Evolutionary conservation across 1,140 invertebrate genomes (phyloP).

Genomic region (Caenorhabditis brenneri): DNA sequence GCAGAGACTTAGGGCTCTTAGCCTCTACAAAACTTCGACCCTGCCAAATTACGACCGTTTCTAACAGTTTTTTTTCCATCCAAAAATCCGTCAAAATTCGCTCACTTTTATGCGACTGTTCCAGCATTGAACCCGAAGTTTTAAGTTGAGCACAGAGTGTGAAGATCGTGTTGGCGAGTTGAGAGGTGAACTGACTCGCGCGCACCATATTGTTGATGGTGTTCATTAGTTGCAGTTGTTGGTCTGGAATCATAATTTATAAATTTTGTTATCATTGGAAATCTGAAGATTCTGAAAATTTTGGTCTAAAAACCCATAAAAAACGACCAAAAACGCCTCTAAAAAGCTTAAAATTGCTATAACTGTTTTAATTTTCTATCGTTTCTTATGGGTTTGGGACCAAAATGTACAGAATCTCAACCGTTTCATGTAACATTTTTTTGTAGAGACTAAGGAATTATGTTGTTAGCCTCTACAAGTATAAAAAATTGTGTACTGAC

Average conservation of each 20-base stretch:
- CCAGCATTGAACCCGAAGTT: slow-evolving; percentile 58
- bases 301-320: not conserved
- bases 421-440: no score
- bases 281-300: not conserved
- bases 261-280: not conserved
- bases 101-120: slow-evolving; percentile 66
- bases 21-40: no score
- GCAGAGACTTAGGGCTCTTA: no score
- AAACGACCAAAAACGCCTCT: no score
- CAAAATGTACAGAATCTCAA: no score
- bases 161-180: slow-evolving; percentile 63
- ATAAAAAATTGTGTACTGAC: no score
- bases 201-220: slow-evolving; percentile 62
- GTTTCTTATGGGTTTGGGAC: no score
- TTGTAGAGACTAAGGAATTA: no score
- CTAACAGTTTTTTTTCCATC: not conserved
- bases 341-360: no score
- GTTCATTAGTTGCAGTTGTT: slow-evolving; percentile 63
- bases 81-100: not conserved
- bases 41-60: not conserved
- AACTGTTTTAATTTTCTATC: no score
- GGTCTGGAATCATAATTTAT: slow-evolving; percentile 55
- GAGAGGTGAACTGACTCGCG: slow-evolving; percentile 58
- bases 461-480: no score
- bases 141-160: slow-evolving; percentile 61